Percentiles rank a stretch among this genome's conserved stretches.
Conservation (phyloP, 2,113 vertebrate genomes). For the Triplophysa siluroides region DNA sequence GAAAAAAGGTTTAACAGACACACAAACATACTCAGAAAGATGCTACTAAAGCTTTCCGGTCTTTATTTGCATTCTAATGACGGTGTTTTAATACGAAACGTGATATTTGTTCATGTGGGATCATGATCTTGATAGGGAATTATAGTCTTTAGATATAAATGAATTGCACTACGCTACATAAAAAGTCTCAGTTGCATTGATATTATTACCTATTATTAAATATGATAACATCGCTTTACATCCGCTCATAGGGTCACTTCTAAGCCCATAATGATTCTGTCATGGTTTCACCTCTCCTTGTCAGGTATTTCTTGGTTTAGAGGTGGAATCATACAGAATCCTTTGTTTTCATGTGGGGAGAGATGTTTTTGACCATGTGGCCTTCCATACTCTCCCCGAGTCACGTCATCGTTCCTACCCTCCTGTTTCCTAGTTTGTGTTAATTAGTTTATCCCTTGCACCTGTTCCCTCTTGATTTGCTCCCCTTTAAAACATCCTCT, state of each 20-base stretch:
- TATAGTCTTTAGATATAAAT: neutral
- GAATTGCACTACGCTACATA: neutral
- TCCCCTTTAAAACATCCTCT: too few species aligned
- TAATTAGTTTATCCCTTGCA: too few species aligned
- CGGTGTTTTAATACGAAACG: neutral
- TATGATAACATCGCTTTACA: slow-evolving; percentile 17
- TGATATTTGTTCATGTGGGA: neutral
- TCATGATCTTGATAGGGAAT: neutral
- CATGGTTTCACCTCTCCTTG: too few species aligned
- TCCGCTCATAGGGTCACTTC: slow-evolving; percentile 29
- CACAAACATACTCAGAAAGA: neutral
- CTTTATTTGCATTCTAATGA: neutral
- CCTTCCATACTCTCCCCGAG: too few species aligned
- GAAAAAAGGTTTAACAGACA: neutral
- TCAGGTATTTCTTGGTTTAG: too few species aligned
- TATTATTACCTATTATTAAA: slow-evolving; percentile 13
- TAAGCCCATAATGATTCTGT: slow-evolving; percentile 46
- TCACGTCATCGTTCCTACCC: too few species aligned
- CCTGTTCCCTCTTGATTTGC: too few species aligned
- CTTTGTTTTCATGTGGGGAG: too few species aligned
- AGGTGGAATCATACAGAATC: too few species aligned
- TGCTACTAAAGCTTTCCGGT: neutral
- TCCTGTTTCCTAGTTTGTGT: too few species aligned
- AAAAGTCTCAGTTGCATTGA: neutral
- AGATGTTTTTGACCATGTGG: too few species aligned